These are phyloP conservation scores for Albula glossodonta DNA, from an alignment of 2,113 vertebrate genomes.

Conservation along the genomic window DNA sequence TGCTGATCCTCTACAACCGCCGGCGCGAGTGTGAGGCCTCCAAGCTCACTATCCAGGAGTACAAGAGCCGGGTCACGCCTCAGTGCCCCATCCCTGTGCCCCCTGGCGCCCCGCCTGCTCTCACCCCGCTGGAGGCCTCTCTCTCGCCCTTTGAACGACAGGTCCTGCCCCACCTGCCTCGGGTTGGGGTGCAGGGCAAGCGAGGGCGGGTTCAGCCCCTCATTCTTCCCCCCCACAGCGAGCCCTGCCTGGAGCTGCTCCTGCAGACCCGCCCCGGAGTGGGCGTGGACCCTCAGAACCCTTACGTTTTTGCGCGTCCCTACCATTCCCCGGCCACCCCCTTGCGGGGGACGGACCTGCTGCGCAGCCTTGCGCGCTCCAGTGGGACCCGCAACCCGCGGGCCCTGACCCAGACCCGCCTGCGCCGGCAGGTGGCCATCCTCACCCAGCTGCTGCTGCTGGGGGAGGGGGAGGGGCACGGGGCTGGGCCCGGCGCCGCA, in stretches of 20 bases:
- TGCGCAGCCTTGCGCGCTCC: conserved; percentile 68
- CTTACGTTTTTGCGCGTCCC: conserved; percentile 72
- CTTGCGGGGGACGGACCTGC: conserved; percentile 69
- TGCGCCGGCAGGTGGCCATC: conserved; percentile 71
- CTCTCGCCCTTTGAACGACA: conserved; percentile 72
- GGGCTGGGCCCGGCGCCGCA: conserved; percentile 41
- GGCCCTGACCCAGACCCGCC: conserved; percentile 62
- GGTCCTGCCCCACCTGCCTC: conserved; percentile 64
- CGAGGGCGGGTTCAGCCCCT: conserved; percentile 69
- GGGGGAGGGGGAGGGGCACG: conserved; percentile 63
- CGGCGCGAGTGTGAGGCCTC: conserved; percentile 76
- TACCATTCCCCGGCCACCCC: conserved; percentile 75
- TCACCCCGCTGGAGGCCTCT: conserved; percentile 53
- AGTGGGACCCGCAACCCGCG: conserved; percentile 70
- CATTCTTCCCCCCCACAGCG: conserved; percentile 69
- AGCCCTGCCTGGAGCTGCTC: conserved; percentile 71
- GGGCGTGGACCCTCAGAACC: conserved; percentile 74
- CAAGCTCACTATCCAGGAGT: conserved; percentile 72
- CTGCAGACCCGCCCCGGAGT: conserved; percentile 70
- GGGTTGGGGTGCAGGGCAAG: conserved; percentile 69
- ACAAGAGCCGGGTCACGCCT: conserved; percentile 55
- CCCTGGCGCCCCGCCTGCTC: conserved; percentile 19
- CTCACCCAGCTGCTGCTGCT: conserved; percentile 72
- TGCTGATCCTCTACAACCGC: conserved; percentile 76
- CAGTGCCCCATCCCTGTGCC: conserved; percentile 44